Base-by-base conservation (phyloP, 2,113 vertebrate species). In the Taurulus bubalis region DNA sequence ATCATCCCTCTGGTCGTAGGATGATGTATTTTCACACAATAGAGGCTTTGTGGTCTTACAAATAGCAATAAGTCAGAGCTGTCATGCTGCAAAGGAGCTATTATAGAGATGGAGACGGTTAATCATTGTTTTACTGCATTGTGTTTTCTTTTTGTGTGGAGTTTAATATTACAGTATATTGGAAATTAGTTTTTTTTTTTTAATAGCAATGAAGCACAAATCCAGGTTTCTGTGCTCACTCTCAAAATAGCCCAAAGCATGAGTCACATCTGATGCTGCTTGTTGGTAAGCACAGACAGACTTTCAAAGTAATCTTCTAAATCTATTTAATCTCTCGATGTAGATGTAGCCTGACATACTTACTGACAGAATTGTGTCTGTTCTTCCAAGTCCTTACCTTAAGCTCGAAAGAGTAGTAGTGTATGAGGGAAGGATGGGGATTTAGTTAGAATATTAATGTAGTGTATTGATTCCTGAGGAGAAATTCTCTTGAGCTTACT, bases 311-410 rank as follows among this genome's bases (percentile, higher is more conserved):
- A 88, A 89, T 83, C 83, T 82, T 76, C 36, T 80, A 53, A 86
- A 71, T 73, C 81, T 26, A n/a, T 79, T 78, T 83, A 89, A 89
- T 87, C 87, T 83, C 55, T 77, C 24, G 1, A 0, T 51, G 67
- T 12, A 9, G 70, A 62, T 68, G 26, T 22, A 66, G 42, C 26
- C 59, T 68, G 18, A 40, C 42, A 30, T 69, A 49, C 10, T 53
- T 15, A 71, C 26, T n/a, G 62, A 28, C 10, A 63, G 20, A 40
- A 42, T 10, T 45, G 26, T 65, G 34, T 28, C 8, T 3, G 22
- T 18, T 65, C 67, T 69, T 51, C 10, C 24, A 24, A 65, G 45
- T 16, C 1, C 10, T 71, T 66, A 34, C 15, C 38, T 36, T 36
- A 22, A 58, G 38, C 65, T 58, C 18, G 56, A 55, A 15, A 49